Conservation (phyloP, 1,140 invertebrate species). For the Nixonia krombeini region DNA sequence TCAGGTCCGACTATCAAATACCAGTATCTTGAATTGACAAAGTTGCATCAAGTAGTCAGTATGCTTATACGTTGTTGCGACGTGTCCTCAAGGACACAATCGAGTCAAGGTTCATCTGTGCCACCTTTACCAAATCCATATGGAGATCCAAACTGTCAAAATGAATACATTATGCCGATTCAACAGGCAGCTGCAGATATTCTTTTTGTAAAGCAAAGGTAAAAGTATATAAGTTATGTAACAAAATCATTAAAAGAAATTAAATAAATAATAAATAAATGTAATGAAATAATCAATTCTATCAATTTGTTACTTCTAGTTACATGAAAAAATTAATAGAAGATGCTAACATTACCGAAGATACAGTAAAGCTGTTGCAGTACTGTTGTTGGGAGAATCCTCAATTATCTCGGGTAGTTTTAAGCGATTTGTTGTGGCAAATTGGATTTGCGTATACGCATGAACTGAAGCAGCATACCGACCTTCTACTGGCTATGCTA, state of each 20-base stretch:
- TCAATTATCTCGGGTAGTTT: constrained; percentile 88
- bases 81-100: constrained; percentile 84
- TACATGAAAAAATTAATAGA: constrained; percentile 97
- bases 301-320: constrained; percentile 67
- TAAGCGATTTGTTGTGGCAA: constrained; percentile 93
- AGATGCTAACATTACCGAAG: constrained; percentile 92
- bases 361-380: constrained; percentile 89
- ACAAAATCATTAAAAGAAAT: background rate
- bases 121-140: constrained; percentile 85
- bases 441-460: constrained; percentile 96
- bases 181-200: constrained; percentile 85
- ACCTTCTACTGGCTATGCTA: constrained; percentile 89
- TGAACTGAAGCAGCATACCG: constrained; percentile 92
- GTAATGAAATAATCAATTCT: too few species aligned
- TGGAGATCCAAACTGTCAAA: constrained; percentile 78
- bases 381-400: constrained; percentile 98
- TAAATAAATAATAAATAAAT: constrained; percentile 4
- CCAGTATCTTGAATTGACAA: constrained; percentile 94
- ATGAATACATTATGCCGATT: constrained; percentile 82
- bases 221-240: background rate
- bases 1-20: constrained; percentile 95
- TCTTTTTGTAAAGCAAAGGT: constrained; percentile 83
- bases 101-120: constrained; percentile 71
- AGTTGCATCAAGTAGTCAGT: constrained; percentile 95
- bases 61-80: constrained; percentile 94